phyloP scores from a whole-genome alignment of 2,888 invertebrate species.

The Cyrtodaria siliqua region DNA sequence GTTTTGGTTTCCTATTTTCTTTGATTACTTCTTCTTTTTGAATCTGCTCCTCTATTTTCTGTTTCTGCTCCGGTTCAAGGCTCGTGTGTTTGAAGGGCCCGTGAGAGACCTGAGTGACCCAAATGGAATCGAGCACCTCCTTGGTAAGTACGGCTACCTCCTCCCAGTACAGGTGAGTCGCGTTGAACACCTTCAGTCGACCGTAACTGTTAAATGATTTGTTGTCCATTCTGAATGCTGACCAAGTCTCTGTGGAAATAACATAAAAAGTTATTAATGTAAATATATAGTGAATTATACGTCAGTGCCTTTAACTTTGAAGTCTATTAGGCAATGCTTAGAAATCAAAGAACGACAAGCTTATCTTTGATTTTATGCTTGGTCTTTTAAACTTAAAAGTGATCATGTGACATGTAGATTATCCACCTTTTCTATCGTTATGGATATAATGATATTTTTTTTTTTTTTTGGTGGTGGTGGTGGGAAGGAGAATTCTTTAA shows the following conservation, averaged over 20 bases:
- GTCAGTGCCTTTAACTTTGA: too few species aligned
- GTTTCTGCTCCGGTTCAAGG: conserved; percentile 53
- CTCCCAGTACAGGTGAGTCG: conserved; percentile 74
- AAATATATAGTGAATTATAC: not conserved
- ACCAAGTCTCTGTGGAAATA: conserved; percentile 68
- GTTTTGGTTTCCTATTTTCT: conserved; percentile 37
- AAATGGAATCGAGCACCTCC: conserved; percentile 71
- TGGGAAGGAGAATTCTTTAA: too few species aligned
- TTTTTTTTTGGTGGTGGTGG: too few species aligned
- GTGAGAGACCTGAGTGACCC: conserved; percentile 71
- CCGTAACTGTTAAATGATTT: conserved; percentile 71
- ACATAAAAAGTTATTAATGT: not conserved
- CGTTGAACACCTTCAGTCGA: conserved; percentile 70
- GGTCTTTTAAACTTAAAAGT: too few species aligned
- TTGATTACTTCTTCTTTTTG: conserved; percentile 47
- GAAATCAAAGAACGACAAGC: too few species aligned
- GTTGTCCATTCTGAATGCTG: conserved; percentile 69
- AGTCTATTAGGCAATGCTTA: too few species aligned
- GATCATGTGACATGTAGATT: too few species aligned
- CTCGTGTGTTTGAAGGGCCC: conserved; percentile 68
- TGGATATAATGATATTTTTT: too few species aligned
- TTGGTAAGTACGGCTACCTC: conserved; percentile 59
- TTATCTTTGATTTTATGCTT: too few species aligned
- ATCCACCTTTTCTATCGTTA: too few species aligned
- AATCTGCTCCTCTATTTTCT: conserved; percentile 54